Evolutionary conservation across 2,113 vertebrate species (phyloP).

Genomic region (Hippocampus abdominalis): DNA sequence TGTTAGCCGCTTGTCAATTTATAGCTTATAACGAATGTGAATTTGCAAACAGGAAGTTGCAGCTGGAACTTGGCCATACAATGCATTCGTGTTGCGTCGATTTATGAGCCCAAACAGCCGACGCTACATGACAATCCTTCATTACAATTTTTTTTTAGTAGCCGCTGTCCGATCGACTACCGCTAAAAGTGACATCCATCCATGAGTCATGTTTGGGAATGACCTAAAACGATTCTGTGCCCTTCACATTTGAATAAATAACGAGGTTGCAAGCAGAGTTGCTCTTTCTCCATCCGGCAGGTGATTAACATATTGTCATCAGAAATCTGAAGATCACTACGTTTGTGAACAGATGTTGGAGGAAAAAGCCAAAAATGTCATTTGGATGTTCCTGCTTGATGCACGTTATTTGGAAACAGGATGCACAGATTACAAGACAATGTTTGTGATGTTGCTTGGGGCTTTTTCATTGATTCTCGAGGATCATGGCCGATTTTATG

Average conservation of each 20-base stretch:
- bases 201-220: slow-evolving; percentile 1
- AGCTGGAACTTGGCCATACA: background rate
- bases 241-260: slow-evolving; percentile 1
- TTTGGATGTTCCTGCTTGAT: background rate
- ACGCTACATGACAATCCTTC: background rate
- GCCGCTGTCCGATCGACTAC: background rate
- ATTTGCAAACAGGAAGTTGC: slow-evolving; percentile 2
- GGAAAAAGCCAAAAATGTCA: background rate
- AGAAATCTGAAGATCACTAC: background rate
- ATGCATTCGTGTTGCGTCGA: background rate
- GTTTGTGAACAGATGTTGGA: background rate
- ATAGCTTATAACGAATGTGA: background rate
- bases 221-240: background rate
- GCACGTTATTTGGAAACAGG: background rate
- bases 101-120: background rate
- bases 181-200: slow-evolving; percentile 1
- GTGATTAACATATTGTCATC: background rate
- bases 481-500: background rate
- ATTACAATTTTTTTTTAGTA: background rate
- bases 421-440: background rate
- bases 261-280: background rate
- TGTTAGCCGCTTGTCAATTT: background rate
- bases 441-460: background rate
- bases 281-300: background rate
- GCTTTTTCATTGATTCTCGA: background rate